Percentiles rank a stretch among this genome's conserved stretches.
phyloP scores from a whole-genome alignment of 1,140 invertebrate species.

The Aphidius gifuensis region DNA sequence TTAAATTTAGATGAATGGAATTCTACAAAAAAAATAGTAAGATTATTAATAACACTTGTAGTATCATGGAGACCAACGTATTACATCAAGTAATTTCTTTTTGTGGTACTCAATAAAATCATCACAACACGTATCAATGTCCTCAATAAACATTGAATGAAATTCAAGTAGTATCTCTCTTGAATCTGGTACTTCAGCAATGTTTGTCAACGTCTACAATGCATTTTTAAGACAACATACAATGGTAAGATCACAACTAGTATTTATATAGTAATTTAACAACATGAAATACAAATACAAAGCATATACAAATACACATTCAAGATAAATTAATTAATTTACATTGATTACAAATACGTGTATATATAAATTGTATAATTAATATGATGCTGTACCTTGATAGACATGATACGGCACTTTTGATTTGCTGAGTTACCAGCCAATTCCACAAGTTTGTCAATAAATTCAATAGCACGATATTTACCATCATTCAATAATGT shows the following conservation, averaged over 20 bases:
- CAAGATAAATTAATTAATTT: no score
- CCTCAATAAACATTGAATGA: slow-evolving; percentile 26
- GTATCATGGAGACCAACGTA: slow-evolving; percentile 28
- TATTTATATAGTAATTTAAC: no score
- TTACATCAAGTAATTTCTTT: slow-evolving; percentile 29
- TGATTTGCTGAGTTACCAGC: not conserved
- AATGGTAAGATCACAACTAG: no score
- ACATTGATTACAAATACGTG: not conserved
- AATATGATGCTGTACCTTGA: slow-evolving; percentile 1
- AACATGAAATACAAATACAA: no score
- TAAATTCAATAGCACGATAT: not conserved
- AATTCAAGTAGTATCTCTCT: slow-evolving; percentile 18
- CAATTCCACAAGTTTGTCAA: slow-evolving; percentile 3
- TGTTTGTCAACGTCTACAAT: slow-evolving; percentile 32
- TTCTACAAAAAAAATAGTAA: not conserved
- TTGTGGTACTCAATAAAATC: slow-evolving; percentile 24
- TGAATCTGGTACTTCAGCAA: slow-evolving; percentile 30
- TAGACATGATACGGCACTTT: slow-evolving; percentile 1
- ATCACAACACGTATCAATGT: slow-evolving; percentile 25
- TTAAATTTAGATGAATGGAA: no score
- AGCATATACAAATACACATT: no score
- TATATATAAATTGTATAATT: not conserved
- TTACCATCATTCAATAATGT: slow-evolving; percentile 2
- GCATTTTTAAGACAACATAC: not conserved
- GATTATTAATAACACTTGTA: not conserved